phyloP scores from a whole-genome alignment of 2,113 vertebrate species.

The Choloepus hoffmanni region DNA sequence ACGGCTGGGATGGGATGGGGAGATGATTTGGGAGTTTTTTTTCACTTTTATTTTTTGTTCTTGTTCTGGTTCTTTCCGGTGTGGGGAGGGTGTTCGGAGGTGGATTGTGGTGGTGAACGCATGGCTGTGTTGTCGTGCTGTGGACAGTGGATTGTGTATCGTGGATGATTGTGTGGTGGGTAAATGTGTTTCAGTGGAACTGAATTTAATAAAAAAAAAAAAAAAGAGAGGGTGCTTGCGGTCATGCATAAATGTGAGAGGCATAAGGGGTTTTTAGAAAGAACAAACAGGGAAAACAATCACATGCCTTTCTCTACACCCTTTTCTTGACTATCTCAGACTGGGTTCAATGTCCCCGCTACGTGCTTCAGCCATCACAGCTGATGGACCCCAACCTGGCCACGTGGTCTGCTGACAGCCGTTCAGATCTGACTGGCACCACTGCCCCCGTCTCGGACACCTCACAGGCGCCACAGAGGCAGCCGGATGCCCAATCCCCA shows the following conservation, averaged over 20 bases:
- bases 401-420: background rate
- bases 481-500: background rate
- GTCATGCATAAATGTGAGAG: background rate
- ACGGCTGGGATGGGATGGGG: no score
- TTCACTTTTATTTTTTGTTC: no score
- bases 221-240: background rate
- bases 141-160: no score
- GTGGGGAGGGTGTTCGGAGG: no score
- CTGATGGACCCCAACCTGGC: background rate
- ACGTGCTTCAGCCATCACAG: rapidly evolving
- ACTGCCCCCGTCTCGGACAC: background rate
- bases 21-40: no score
- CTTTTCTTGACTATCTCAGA: background rate
- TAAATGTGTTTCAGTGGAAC: no score
- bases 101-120: no score
- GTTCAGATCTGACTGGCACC: background rate
- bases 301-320: background rate
- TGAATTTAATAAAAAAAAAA: no score
- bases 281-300: background rate
- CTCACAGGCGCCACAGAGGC: background rate
- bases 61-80: no score
- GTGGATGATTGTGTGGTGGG: no score
- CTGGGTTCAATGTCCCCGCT: background rate
- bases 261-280: background rate
- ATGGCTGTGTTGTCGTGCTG: no score